Evolutionary conservation across 2,797 vertebrate genomes (phyloP).

Genomic region (Sparidentex hasta): DNA sequence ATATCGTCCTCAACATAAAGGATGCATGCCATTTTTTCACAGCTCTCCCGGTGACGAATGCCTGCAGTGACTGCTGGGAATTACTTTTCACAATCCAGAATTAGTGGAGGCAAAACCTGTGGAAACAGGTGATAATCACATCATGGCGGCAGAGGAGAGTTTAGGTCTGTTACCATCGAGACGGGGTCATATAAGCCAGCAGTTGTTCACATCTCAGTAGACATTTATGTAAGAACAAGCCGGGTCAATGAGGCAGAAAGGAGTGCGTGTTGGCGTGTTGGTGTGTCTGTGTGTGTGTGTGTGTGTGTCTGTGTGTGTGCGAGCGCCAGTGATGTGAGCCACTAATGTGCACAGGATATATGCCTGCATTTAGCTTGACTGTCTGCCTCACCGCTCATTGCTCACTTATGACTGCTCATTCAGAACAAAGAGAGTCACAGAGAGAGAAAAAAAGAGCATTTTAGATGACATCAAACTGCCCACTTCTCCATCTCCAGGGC

Average conservation of each 20-base stretch:
- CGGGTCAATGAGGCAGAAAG: slow-evolving; percentile 60
- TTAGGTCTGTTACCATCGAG: slow-evolving; percentile 45
- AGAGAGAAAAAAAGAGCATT: slow-evolving; percentile 18
- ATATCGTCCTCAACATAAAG: background rate
- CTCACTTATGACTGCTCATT: slow-evolving; percentile 48
- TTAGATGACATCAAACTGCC: slow-evolving; percentile 43
- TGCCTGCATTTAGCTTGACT: slow-evolving; percentile 36
- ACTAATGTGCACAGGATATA: slow-evolving; percentile 34
- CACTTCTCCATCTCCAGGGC: slow-evolving; percentile 41
- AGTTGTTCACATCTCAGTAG: slow-evolving; percentile 49
- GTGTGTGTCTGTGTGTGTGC: background rate
- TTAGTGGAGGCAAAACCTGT: slow-evolving; percentile 28
- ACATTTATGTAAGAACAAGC: slow-evolving; percentile 60
- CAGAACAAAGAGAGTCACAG: slow-evolving; percentile 41
- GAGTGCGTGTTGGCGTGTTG: slow-evolving; percentile 1
- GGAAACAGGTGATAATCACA: slow-evolving; percentile 33
- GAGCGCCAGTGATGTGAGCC: background rate
- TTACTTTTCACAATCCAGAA: slow-evolving; percentile 26
- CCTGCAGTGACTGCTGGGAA: slow-evolving; percentile 33
- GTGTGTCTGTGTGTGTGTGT: background rate
- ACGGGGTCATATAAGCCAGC: slow-evolving; percentile 34
- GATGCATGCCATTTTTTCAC: background rate
- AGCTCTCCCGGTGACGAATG: background rate
- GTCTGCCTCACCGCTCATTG: slow-evolving; percentile 44
- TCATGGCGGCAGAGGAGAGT: background rate